These are phyloP conservation scores for Lutjanus campechanus DNA, from an alignment of 2,797 vertebrate genomes.

Conservation along the genomic window DNA sequence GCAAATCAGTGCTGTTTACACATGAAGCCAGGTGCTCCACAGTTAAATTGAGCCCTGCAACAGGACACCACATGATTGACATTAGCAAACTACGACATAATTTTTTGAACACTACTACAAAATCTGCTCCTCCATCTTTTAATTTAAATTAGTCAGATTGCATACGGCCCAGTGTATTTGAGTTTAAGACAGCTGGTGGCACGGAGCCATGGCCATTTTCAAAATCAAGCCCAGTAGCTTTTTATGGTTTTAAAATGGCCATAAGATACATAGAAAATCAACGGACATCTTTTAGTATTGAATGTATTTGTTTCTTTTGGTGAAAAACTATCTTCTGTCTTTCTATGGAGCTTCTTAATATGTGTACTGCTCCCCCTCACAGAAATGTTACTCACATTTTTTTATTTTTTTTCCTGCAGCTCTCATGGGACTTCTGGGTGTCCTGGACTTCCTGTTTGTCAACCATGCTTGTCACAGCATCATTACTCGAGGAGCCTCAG, in stretches of 20 bases:
- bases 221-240: not conserved
- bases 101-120: not conserved
- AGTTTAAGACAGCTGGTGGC: not conserved
- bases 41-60: not conserved
- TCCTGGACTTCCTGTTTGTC: slow-evolving; percentile 95
- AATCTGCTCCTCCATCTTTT: not conserved
- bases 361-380: not conserved
- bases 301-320: not conserved
- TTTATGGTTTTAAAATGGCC: not conserved
- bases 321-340: not conserved
- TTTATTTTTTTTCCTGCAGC: slow-evolving; percentile 80
- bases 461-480: slow-evolving; percentile 97
- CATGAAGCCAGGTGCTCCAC: slow-evolving; percentile 40
- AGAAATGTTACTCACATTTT: not conserved
- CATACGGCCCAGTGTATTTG: not conserved
- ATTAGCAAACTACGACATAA: not conserved
- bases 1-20: slow-evolving; percentile 70
- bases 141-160: not conserved
- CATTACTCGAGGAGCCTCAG: slow-evolving; percentile 94
- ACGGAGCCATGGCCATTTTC: not conserved
- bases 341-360: not conserved
- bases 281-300: not conserved
- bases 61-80: slow-evolving; percentile 6
- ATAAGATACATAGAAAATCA: not conserved
- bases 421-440: slow-evolving; percentile 90